A percentile compares a stretch with the other conserved stretches of the same genome.
These are phyloP conservation scores for Tor tambroides DNA, from an alignment of 2,113 vertebrate species.

Conservation along the genomic window DNA sequence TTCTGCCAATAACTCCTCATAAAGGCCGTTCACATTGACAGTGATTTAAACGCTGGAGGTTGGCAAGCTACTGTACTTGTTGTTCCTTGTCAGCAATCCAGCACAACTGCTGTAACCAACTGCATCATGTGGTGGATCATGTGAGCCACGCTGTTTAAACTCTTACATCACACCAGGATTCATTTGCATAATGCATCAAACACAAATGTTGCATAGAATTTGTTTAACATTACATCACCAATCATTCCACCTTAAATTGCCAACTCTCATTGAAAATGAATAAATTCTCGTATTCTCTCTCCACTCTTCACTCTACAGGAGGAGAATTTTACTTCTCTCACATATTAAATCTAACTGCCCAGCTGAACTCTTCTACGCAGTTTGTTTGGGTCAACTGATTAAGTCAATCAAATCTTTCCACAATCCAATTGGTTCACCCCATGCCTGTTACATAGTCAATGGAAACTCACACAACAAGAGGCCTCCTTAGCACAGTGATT, in stretches of 20 bases:
- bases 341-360: not conserved
- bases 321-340: too few relatives aligned
- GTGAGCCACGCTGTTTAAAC: not conserved
- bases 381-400: not conserved
- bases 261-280: constrained; percentile 5
- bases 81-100: not conserved
- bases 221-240: not conserved
- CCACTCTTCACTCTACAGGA: not conserved
- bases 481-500: too few relatives aligned
- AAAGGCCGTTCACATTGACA: not conserved
- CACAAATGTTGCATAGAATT: not conserved
- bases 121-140: not conserved
- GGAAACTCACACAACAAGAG: not conserved
- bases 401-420: not conserved
- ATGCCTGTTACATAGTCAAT: not conserved
- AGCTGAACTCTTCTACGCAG: not conserved
- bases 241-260: not conserved
- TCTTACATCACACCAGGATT: not conserved
- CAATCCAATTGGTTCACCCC: not conserved
- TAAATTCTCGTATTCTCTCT: not conserved
- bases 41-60: not conserved
- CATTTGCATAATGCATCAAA: not conserved
- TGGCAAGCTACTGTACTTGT: not conserved
- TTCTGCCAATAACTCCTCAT: not conserved
- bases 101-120: not conserved